Evolutionary conservation across 1,140 invertebrate species (phyloP).

Genomic region (Coptotermes formosanus): DNA sequence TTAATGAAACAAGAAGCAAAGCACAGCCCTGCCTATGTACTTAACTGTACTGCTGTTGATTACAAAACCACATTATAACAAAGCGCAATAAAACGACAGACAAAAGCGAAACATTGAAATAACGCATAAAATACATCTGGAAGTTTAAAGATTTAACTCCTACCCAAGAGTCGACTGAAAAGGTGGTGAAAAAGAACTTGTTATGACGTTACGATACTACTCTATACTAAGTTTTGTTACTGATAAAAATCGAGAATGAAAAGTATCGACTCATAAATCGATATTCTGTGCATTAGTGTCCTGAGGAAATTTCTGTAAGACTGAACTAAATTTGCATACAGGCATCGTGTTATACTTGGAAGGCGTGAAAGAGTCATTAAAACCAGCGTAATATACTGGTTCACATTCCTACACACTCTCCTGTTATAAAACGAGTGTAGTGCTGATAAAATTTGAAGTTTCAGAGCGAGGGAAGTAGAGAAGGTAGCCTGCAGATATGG

Average conservation of each 20-base stretch:
- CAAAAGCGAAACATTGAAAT: not conserved
- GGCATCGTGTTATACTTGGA: not conserved
- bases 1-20: too few relatives aligned
- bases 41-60: too few relatives aligned
- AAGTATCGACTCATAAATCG: conserved; percentile 5
- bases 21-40: too few relatives aligned
- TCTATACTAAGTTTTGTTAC: not conserved
- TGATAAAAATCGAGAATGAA: conserved; percentile 4
- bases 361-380: not conserved
- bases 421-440: not conserved
- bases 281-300: not conserved
- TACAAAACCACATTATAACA: too few relatives aligned
- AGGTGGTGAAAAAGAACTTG: not conserved
- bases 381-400: not conserved
- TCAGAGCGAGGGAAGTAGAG: too few relatives aligned
- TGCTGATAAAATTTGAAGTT: too few relatives aligned
- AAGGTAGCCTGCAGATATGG: too few relatives aligned
- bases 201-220: not conserved
- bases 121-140: not conserved
- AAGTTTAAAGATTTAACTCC: not conserved
- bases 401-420: not conserved
- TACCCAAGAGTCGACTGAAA: not conserved
- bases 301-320: not conserved
- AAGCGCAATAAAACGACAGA: not conserved
- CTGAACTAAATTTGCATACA: not conserved